These are phyloP conservation scores for Eristalis arbustorum DNA, from an alignment of 2,888 invertebrate species.

Conservation along the genomic window DNA sequence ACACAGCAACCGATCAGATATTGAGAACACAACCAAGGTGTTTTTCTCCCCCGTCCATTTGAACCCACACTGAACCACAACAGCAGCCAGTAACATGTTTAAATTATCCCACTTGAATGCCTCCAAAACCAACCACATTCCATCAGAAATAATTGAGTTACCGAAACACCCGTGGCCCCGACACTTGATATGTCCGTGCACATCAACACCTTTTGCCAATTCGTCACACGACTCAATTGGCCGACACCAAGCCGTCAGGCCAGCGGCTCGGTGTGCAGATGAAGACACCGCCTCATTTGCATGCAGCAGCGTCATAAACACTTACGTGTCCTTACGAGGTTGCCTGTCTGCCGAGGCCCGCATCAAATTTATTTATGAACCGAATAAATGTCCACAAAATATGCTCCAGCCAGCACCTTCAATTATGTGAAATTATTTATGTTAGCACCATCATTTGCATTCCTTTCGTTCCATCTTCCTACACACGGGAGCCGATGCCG, in stretches of 20 bases:
- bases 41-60: no score
- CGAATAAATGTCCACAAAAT: background rate
- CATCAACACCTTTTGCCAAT: background rate
- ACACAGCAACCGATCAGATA: no score
- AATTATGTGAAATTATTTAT: slow-evolving; percentile 17
- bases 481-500: background rate
- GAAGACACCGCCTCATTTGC: background rate
- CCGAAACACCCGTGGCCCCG: background rate
- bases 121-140: no score
- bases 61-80: no score
- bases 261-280: no score
- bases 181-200: background rate
- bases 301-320: background rate
- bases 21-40: no score
- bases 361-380: slow-evolving; percentile 4
- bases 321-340: background rate
- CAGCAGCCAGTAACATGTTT: no score
- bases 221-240: background rate
- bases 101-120: no score
- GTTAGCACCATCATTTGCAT: slow-evolving; percentile 5
- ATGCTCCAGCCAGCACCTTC: background rate
- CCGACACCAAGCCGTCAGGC: background rate
- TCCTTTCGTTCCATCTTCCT: background rate
- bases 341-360: background rate
- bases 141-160: no score